Percentiles rank a stretch among this genome's conserved stretches.
Evolutionary conservation across 1,140 invertebrate genomes (phyloP).

Genomic region (Drosophila cardini): DNA sequence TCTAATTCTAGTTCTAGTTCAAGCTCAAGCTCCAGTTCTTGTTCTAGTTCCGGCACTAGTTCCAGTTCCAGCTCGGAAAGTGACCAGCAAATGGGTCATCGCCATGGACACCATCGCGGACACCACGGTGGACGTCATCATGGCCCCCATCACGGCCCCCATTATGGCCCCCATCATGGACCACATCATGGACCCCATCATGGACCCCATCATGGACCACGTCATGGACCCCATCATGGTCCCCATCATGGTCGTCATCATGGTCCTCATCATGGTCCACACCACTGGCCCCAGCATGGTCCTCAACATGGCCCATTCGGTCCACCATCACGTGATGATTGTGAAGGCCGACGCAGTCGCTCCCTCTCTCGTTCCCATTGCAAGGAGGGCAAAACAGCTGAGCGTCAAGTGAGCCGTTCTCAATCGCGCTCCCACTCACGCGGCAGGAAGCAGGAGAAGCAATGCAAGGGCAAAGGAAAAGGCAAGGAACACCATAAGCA

Average conservation of each 20-base stretch:
- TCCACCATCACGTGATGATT: constrained; percentile 8
- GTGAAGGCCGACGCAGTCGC: constrained; percentile 6
- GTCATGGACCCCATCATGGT: constrained; percentile 15
- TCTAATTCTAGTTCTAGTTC: constrained; percentile 41
- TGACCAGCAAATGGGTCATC: constrained; percentile 20
- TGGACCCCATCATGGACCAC: neutral
- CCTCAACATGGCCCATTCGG: constrained; percentile 7
- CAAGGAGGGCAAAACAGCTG: neutral
- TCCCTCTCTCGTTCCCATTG: constrained; percentile 13
- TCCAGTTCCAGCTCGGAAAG: constrained; percentile 38
- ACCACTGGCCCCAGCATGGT: neutral
- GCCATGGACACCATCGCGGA: constrained; percentile 24
- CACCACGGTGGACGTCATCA: neutral
- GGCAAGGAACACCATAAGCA: constrained; percentile 7
- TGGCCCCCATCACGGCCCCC: constrained; percentile 10
- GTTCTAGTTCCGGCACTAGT: constrained; percentile 33
- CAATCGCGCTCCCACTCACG: constrained; percentile 32
- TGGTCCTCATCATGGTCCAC: neutral
- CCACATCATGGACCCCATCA: neutral
- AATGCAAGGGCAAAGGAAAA: constrained; percentile 3
- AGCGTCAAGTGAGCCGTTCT: constrained; percentile 11
- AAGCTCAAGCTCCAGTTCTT: constrained; percentile 41
- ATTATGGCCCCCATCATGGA: neutral
- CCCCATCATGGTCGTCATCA: constrained; percentile 9
- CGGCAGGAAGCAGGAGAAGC: constrained; percentile 11